Conservation (phyloP, 2,888 invertebrate species). For the Melitaea athalia region DNA sequence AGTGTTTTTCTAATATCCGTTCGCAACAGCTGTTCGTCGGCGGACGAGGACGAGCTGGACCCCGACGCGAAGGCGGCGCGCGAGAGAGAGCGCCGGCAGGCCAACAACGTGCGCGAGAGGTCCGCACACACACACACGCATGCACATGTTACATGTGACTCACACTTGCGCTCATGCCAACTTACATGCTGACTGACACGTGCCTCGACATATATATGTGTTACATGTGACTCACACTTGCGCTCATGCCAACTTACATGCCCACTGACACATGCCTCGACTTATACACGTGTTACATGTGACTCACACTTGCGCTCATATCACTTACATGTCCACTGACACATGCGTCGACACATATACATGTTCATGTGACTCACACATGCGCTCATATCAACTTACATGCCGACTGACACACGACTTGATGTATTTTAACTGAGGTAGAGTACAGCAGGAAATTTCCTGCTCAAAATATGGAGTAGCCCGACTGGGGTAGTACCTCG, state of each 20-base stretch:
- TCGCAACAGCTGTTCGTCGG: slow-evolving; percentile 87
- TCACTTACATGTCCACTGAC: no score
- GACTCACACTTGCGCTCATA: no score
- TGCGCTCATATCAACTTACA: no score
- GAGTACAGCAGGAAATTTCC: no score
- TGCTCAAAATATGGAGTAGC: no score
- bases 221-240: background rate
- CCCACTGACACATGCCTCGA: background rate
- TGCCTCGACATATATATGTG: background rate
- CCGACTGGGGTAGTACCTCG: no score
- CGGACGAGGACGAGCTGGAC: slow-evolving; percentile 90
- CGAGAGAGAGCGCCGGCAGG: slow-evolving; percentile 96
- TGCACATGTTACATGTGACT: background rate
- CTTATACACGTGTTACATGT: background rate
- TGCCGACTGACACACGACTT: no score
- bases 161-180: background rate
- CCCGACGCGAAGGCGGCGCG: slow-evolving; percentile 95
- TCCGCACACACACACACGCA: slow-evolving; percentile 64
- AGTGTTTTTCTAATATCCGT: slow-evolving; percentile 17
- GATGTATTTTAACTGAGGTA: no score
- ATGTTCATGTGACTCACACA: no score
- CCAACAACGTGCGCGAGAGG: slow-evolving; percentile 99
- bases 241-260: no score
- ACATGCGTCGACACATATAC: no score
- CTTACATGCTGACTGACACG: slow-evolving; percentile 1